Percentiles rank a stretch among this genome's conserved stretches.
These are phyloP conservation scores for Adelphocoris suturalis DNA, from an alignment of 2,888 invertebrate species.

Conservation along the genomic window DNA sequence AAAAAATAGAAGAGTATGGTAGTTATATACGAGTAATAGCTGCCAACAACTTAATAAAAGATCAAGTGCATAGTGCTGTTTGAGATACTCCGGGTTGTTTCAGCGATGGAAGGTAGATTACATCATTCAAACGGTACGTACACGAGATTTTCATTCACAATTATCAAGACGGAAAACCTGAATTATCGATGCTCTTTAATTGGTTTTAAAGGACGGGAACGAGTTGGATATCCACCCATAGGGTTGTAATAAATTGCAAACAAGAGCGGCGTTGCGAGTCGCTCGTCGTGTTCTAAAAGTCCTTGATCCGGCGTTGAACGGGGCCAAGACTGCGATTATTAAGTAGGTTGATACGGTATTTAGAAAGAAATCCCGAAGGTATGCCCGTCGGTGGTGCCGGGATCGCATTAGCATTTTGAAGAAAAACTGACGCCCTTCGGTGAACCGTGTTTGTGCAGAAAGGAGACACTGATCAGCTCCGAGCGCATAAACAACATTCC, in stretches of 20 bases:
- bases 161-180: no score
- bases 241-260: constrained; percentile 18
- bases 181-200: constrained; percentile 1
- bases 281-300: constrained; percentile 10
- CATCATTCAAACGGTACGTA: no score
- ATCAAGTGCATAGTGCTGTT: no score
- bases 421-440: constrained; percentile 29
- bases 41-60: no score
- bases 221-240: background rate
- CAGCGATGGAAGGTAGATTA: no score
- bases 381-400: background rate
- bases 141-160: no score
- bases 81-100: no score
- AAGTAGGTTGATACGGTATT: constrained; percentile 12
- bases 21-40: no score
- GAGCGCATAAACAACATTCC: background rate
- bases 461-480: background rate
- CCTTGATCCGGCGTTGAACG: constrained; percentile 12
- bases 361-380: background rate
- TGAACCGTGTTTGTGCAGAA: background rate
- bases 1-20: no score
- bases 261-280: constrained; percentile 11
- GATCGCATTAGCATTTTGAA: constrained; percentile 19
- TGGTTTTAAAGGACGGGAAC: background rate
- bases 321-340: constrained; percentile 27